A percentile compares a stretch with the other conserved stretches of the same genome.
Evolutionary conservation across 2,113 vertebrate species (phyloP).

Genomic region (Blennius ocellaris): DNA sequence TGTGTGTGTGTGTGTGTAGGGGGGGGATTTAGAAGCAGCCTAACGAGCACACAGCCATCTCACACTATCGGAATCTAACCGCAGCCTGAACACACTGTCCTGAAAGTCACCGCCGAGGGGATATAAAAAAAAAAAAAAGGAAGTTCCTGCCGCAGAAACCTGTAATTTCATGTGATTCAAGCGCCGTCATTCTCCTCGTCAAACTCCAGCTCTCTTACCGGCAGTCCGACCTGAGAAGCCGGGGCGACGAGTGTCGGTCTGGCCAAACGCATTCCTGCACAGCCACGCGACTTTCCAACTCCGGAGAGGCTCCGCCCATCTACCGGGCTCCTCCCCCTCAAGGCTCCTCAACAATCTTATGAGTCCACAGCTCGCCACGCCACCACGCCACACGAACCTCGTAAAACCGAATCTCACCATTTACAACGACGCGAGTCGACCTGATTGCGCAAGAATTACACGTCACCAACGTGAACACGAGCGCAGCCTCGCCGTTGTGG

Average conservation of each 20-base stretch:
- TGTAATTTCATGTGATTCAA: conserved; percentile 57
- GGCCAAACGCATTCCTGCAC: conserved; percentile 63
- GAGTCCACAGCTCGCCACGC: no score
- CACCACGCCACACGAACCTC: no score
- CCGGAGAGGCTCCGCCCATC: no score
- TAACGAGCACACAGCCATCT: conserved; percentile 47
- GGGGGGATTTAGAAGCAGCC: conserved; percentile 12
- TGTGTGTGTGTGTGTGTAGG: conserved; percentile 36
- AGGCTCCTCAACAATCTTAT: no score
- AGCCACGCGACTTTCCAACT: conserved; percentile 39
- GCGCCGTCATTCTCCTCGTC: conserved; percentile 50
- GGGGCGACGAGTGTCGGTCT: conserved; percentile 26
- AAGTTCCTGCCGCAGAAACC: conserved; percentile 42
- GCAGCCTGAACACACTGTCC: conserved; percentile 60
- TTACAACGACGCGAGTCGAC: no score
- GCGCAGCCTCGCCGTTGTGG: no score
- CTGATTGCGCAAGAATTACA: no score
- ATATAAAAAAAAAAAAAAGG: conserved; percentile 16
- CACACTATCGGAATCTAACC: conserved; percentile 71
- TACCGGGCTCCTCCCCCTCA: no score
- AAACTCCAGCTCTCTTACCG: conserved; percentile 33
- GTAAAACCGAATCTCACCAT: no score
- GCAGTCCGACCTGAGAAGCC: conserved; percentile 43
- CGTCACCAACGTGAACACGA: no score
- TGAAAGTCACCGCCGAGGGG: conserved; percentile 31